Conservation (phyloP, 2,797 vertebrate species). For the Tarsius wallacei region DNA sequence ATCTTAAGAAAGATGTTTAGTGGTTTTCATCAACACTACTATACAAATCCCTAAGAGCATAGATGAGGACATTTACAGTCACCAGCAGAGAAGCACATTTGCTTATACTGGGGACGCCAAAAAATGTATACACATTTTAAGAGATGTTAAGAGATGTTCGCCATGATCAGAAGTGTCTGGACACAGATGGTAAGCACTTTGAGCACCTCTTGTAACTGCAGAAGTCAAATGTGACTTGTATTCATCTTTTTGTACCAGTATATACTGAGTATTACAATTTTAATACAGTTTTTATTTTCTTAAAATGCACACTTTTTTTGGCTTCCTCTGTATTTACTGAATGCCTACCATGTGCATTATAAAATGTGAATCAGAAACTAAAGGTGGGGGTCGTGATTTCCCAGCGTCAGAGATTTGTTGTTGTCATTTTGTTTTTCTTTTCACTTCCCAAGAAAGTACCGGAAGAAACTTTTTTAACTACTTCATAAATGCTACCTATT, state of each 20-base stretch:
- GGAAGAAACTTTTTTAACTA: not conserved
- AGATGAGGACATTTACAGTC: not conserved
- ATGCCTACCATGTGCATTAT: not conserved
- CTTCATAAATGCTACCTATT: conserved; percentile 8
- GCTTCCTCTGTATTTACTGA: not conserved
- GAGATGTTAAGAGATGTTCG: too few relatives aligned
- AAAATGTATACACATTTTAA: too few relatives aligned
- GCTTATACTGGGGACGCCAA: not conserved
- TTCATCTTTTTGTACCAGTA: too few relatives aligned
- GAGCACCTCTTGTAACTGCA: too few relatives aligned
- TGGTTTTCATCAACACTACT: not conserved
- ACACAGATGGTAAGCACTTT: too few relatives aligned
- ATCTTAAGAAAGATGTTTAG: conserved; percentile 15
- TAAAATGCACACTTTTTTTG: too few relatives aligned
- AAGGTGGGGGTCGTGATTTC: not conserved
- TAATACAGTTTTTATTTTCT: too few relatives aligned
- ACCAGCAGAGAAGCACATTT: not conserved
- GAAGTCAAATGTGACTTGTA: too few relatives aligned
- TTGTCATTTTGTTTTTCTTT: too few relatives aligned
- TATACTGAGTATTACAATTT: too few relatives aligned
- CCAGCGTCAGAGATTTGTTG: not conserved
- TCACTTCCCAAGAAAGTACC: too few relatives aligned
- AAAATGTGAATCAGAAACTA: conserved; percentile 29
- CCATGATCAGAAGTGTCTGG: too few relatives aligned
- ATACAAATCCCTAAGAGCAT: not conserved